Base-by-base conservation (phyloP, 2,113 vertebrate genomes). In the Suncus etruscus region DNA sequence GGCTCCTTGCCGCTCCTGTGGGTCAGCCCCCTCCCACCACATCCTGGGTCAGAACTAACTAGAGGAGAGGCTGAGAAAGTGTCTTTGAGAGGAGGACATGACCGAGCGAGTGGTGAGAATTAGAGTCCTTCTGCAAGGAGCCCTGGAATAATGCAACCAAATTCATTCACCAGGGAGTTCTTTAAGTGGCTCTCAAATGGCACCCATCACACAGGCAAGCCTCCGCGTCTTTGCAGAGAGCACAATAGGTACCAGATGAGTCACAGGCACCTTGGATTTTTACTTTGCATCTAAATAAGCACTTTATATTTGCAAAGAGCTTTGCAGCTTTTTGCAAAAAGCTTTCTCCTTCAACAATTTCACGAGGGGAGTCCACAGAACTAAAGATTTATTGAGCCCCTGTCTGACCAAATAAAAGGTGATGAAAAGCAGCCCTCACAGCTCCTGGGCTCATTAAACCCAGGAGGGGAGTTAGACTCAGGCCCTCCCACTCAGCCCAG, bases 261-360 rank as follows among this genome's bases (percentile, higher is more conserved):
- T 97, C 96, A 97, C 93, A 94, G 95, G 95, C 95, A 96, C 95
- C 96, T 97, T 88, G 95, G 94, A 93, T 95, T 94, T 97, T 97
- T 95, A 66, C 95, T 97, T 97, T 97, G 96, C 96, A 97, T 97
- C 95, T 96, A 97, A 97, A 97, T 97, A 97, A 96, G 96, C 92
- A 96, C 95, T 96, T 97, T 97, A 94, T 96, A 93, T 96, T 95
- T 97, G 95, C 94, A 94, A 95, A 94, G 80, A 90, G 91, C 95
- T 97, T 97, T 94, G 95, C 84, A 95, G 91, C 90, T 90, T 90
- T 97, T 93, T 95, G 95, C 95, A 94, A 95, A 94, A 95, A 95
- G 95, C 95, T 95, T 95, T 97, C 91, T 97, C 91, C 95, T 94
- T 94, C 96, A 97, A 96, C 95, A 94, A 95, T 93, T 95, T 95